Evolutionary conservation across 2,888 invertebrate species (phyloP).

Genomic region (Steinernema scapterisci): DNA sequence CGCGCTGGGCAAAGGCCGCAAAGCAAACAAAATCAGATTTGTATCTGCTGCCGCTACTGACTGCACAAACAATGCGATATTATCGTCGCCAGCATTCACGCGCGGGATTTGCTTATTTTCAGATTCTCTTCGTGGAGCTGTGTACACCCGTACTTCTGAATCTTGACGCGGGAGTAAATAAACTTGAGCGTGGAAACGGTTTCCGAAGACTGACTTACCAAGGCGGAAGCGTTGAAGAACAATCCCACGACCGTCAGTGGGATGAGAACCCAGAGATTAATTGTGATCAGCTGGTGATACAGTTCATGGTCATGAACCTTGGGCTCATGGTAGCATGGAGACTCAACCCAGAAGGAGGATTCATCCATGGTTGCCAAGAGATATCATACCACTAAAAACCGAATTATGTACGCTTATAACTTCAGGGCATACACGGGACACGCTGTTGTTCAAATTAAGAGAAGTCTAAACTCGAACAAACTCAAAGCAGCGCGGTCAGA

Average conservation of each 20-base stretch:
- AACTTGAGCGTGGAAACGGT: neutral
- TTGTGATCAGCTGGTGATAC: slow-evolving; percentile 55
- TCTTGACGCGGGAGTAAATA: neutral
- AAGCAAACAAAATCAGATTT: slow-evolving; percentile 24
- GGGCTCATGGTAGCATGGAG: slow-evolving; percentile 63
- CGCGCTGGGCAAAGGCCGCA: neutral
- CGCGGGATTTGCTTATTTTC: neutral
- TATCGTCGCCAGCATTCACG: neutral
- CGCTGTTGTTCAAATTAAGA: neutral
- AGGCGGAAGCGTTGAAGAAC: slow-evolving; percentile 60
- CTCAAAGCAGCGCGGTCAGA: neutral
- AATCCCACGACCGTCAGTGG: slow-evolving; percentile 62
- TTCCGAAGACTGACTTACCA: slow-evolving; percentile 50
- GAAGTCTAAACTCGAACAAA: no score
- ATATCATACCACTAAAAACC: no score
- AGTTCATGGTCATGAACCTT: slow-evolving; percentile 64
- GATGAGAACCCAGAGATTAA: slow-evolving; percentile 58
- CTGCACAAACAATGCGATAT: slow-evolving; percentile 6
- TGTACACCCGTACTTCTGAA: no score
- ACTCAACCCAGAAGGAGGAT: slow-evolving; percentile 17
- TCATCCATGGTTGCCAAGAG: neutral
- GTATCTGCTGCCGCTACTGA: slow-evolving; percentile 1
- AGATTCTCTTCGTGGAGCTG: no score
- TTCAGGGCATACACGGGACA: no score
- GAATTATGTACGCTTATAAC: no score